Evolutionary conservation across 2,797 vertebrate species (phyloP), one percentile per base, ranked within the genome.

Genomic region (Xiphorhynchus erythropygius): DNA sequence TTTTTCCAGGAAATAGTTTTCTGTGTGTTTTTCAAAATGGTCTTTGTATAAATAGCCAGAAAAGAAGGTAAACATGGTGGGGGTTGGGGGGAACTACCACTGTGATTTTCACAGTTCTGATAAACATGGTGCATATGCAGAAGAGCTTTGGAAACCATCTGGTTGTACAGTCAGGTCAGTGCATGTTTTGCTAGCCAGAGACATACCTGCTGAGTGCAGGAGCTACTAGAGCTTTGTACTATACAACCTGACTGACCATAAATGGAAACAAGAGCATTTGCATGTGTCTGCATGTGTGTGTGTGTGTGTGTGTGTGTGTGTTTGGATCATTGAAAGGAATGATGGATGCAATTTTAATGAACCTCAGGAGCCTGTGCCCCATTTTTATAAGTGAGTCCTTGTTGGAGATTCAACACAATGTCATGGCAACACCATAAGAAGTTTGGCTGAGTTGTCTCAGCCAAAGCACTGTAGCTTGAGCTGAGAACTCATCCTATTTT

Each of bases 11-110:
- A 82, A 78, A 64, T 35, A 46, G 12, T 50, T 82, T 87, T 85
- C 52, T 95, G 30, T 77, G 11, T 42, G n/a, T 37, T 70, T 94
- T 94, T 94, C 62, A 93, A 94, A 97, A 81, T 78, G 33, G 50
- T n/a, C 44, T 69, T 96, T 95, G 76, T 46, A 74, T 84, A 85
- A 87, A 93, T 85, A 94, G 9, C 15, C 11, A 32, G 39, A 41
- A 90, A 78, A 93, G 30, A 60, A 81, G 70, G 28, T 60, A 94
- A 90, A 71, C 5, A 8, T 11, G 64, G 13, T 17, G 3, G 8
- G 13, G 63, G 13, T 16, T 2, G 9, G 44, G 18, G 18, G 10
- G 9, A 17, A 13, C 6, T 7, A 30, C 19, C 8, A 30, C 42
- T 39, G 27, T 50, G 52, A 50, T 76, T 85, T 91, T 90, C 71